These are phyloP conservation scores for Andrena fulva DNA, from an alignment of 2,888 invertebrate species.

Conservation along the genomic window DNA sequence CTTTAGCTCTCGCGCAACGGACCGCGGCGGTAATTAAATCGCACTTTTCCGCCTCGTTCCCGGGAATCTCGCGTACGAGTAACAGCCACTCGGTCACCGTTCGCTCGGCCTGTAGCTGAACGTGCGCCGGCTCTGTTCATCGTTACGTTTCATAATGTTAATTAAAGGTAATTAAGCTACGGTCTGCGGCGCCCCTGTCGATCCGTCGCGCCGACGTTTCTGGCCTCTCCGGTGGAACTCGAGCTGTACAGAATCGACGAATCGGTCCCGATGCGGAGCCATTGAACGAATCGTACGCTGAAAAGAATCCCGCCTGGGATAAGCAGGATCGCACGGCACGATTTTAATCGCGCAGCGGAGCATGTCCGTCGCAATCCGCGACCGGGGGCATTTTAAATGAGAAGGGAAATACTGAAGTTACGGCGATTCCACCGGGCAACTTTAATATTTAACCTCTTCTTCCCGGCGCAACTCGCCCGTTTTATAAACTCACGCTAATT, in stretches of 20 bases:
- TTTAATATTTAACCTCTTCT: conserved; percentile 50
- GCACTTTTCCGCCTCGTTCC: conserved; percentile 9
- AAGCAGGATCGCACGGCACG: conserved; percentile 10
- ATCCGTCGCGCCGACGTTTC: not conserved
- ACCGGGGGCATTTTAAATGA: conserved; percentile 26
- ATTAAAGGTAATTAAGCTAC: conserved; percentile 60
- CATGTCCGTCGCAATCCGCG: conserved; percentile 19
- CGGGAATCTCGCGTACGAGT: conserved; percentile 14
- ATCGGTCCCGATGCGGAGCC: not conserved
- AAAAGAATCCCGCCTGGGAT: not conserved
- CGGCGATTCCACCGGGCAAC: conserved; percentile 32
- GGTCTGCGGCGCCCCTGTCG: not conserved
- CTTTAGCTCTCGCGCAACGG: not conserved
- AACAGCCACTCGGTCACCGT: not conserved
- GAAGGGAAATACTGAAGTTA: conserved; percentile 36
- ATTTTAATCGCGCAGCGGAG: conserved; percentile 18
- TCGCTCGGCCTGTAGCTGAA: conserved; percentile 4
- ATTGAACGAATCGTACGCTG: not conserved
- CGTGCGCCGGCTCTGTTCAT: conserved; percentile 13
- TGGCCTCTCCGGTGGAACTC: not conserved
- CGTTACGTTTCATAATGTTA: conserved; percentile 38
- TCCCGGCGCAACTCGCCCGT: conserved; percentile 24
- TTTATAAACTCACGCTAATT: conserved; percentile 54
- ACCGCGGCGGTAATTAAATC: conserved; percentile 43
- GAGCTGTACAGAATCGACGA: not conserved